Percentiles rank a stretch among this genome's conserved stretches.
These are phyloP conservation scores for Margaritifera margaritifera DNA, from an alignment of 2,888 invertebrate species.

Conservation along the genomic window DNA sequence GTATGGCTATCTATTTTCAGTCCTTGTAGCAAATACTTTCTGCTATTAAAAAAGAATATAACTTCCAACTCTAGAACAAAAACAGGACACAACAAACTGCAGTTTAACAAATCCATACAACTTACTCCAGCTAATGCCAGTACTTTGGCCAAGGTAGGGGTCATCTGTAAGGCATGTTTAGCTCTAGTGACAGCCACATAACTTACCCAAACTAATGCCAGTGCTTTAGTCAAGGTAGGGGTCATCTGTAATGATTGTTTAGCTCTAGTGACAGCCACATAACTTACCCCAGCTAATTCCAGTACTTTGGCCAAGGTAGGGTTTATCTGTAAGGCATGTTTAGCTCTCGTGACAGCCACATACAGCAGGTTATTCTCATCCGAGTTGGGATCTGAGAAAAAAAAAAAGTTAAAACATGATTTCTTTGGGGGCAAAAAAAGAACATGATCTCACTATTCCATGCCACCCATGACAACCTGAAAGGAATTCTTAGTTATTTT, in stretches of 20 bases:
- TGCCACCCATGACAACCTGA: constrained; percentile 15
- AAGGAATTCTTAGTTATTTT: too few species aligned
- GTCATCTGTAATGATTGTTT: constrained; percentile 66
- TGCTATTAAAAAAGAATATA: too few species aligned
- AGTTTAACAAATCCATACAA: not conserved
- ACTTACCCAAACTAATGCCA: constrained; percentile 54
- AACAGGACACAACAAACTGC: too few species aligned
- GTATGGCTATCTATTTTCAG: too few species aligned
- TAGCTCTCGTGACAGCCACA: too few species aligned
- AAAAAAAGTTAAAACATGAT: not conserved
- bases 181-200: constrained; percentile 73
- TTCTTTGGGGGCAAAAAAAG: not conserved
- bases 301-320: constrained; percentile 48
- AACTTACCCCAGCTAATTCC: constrained; percentile 57
- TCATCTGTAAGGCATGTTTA: constrained; percentile 64
- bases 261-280: constrained; percentile 73
- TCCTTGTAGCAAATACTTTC: too few species aligned
- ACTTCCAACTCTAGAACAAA: too few species aligned
- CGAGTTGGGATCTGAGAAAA: constrained; percentile 21
- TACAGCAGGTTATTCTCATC: constrained; percentile 72
- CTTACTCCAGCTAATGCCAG: constrained; percentile 56
- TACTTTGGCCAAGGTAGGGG: constrained; percentile 45
- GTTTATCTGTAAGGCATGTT: constrained; percentile 61
- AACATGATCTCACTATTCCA: not conserved
- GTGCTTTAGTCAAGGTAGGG: constrained; percentile 42